phyloP scores from a whole-genome alignment of 2,113 vertebrate genomes.

The Chionomys nivalis region DNA sequence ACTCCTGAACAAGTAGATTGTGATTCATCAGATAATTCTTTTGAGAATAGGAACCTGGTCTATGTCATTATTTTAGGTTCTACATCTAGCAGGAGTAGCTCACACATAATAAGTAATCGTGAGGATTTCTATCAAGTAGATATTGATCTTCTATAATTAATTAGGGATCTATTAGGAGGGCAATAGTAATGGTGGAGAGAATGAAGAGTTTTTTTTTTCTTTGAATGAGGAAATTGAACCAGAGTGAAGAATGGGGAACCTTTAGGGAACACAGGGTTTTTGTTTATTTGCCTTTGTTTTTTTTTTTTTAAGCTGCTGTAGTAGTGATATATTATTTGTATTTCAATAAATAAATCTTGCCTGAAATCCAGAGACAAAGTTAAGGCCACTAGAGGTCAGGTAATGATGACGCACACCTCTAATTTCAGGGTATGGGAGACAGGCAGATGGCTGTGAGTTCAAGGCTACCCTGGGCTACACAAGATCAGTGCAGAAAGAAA shows the following conservation, averaged over 20 bases:
- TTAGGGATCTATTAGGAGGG: background rate
- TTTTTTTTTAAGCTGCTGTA: no score
- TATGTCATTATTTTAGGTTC: background rate
- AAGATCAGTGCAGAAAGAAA: no score
- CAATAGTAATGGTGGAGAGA: background rate
- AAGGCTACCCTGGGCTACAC: no score
- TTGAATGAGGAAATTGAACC: background rate
- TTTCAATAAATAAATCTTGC: no score
- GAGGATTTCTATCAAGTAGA: background rate
- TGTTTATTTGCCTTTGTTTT: background rate
- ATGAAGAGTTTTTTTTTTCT: background rate
- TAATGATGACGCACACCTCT: no score
- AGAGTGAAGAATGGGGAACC: background rate
- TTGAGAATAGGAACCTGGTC: background rate
- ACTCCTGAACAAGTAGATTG: background rate
- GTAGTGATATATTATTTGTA: no score
- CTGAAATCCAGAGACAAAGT: no score
- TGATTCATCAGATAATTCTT: background rate
- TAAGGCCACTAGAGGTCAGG: no score
- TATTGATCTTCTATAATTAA: background rate
- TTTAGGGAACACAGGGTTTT: background rate
- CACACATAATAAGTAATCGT: background rate
- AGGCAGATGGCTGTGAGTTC: no score
- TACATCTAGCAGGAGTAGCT: background rate
- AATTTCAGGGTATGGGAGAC: no score